Evolutionary conservation across 2,797 vertebrate genomes (phyloP).

Genomic region (Cirrhinus molitorella): DNA sequence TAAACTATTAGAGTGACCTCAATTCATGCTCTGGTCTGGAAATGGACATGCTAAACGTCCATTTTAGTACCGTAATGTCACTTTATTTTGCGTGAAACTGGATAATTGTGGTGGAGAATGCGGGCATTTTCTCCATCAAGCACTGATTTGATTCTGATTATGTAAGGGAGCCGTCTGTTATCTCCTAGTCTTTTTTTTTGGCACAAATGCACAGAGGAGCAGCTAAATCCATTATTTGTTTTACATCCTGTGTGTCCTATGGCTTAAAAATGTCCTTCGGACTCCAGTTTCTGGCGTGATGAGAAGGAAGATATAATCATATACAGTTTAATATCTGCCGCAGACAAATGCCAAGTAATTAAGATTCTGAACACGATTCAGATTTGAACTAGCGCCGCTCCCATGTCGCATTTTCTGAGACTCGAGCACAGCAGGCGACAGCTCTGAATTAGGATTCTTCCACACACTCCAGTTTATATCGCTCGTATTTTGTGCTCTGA

Average conservation of each 20-base stretch:
- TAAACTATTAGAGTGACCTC: slow-evolving; percentile 31
- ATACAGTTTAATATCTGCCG: slow-evolving; percentile 34
- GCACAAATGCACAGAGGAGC: background rate
- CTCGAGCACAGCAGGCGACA: slow-evolving; percentile 11
- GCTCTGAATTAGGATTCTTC: slow-evolving; percentile 4
- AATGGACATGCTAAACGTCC: no score
- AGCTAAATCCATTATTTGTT: background rate
- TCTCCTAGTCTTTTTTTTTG: background rate
- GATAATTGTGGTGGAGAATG: no score
- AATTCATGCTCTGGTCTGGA: background rate
- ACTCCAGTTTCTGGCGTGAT: background rate
- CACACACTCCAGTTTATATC: background rate
- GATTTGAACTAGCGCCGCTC: slow-evolving; percentile 22
- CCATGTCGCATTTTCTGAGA: background rate
- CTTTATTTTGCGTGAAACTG: background rate
- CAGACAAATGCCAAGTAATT: slow-evolving; percentile 47
- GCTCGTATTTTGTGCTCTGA: background rate
- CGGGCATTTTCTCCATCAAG: background rate
- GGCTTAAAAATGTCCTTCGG: slow-evolving; percentile 11
- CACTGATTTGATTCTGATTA: background rate
- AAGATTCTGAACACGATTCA: slow-evolving; percentile 41
- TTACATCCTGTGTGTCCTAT: background rate
- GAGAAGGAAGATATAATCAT: background rate
- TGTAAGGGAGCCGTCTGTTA: background rate
- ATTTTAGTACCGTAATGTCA: background rate